phyloP scores from a whole-genome alignment of 2,113 vertebrate genomes.

The Pelusios castaneus region DNA sequence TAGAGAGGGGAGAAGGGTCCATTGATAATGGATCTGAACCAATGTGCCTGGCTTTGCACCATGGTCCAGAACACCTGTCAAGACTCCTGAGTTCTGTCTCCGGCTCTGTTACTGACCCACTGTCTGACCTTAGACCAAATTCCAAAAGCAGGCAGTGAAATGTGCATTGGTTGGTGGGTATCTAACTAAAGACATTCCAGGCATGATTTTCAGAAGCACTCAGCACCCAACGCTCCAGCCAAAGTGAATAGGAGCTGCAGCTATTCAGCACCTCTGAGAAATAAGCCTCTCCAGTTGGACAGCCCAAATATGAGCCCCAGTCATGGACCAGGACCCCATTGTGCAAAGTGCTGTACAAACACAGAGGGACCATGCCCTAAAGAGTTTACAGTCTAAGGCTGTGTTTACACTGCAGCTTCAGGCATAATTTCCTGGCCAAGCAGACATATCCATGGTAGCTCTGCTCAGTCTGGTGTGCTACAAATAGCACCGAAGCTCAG shows the following conservation, averaged over 20 bases:
- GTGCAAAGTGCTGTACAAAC: neutral
- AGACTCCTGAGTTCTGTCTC: neutral
- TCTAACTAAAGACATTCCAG: neutral
- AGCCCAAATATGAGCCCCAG: neutral
- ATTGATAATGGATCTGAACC: no score
- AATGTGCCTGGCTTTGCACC: no score
- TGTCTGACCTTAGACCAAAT: fast-evolving
- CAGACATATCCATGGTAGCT: no score
- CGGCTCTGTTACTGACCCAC: no score
- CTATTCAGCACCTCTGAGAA: neutral
- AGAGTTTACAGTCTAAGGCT: neutral
- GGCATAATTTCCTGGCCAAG: neutral
- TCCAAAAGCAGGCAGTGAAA: neutral
- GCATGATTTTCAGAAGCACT: neutral
- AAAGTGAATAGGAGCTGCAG: neutral
- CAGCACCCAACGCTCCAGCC: neutral
- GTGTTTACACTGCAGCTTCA: neutral
- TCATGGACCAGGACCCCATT: neutral
- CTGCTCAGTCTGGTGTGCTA: no score
- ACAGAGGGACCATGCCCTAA: neutral
- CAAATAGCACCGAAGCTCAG: no score
- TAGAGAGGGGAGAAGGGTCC: no score
- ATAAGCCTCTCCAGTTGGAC: neutral
- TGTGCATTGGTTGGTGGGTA: neutral
- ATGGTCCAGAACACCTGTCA: fast-evolving